These are phyloP conservation scores for Thunnus thynnus DNA, from an alignment of 2,113 vertebrate genomes.

Conservation along the genomic window DNA sequence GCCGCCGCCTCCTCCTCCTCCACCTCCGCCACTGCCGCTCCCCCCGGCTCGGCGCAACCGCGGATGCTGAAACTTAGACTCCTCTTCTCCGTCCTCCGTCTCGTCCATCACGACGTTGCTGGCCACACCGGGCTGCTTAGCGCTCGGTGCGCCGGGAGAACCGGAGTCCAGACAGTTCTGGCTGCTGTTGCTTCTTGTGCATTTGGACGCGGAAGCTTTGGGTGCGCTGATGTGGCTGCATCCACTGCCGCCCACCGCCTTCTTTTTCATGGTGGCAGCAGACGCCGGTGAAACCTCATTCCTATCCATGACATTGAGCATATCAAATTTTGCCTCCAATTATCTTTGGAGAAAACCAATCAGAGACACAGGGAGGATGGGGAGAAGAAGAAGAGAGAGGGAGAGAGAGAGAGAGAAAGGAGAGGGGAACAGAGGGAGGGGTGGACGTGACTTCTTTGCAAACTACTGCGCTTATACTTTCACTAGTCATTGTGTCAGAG, in stretches of 20 bases:
- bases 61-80: conserved; percentile 82
- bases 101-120: conserved; percentile 81
- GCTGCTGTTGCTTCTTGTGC: conserved; percentile 64
- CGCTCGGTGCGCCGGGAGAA: conserved; percentile 44
- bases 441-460: conserved; percentile 83
- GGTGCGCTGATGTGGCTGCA: conserved; percentile 66
- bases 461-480: conserved; percentile 77
- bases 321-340: conserved; percentile 81
- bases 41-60: conserved; percentile 82
- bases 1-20: conserved; percentile 77
- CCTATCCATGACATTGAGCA: conserved; percentile 84
- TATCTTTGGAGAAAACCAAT: conserved; percentile 79
- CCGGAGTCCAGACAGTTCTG: conserved; percentile 74
- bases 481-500: conserved; percentile 59
- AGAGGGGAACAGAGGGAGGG: conserved; percentile 61
- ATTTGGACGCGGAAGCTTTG: conserved; percentile 64
- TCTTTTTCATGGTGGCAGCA: conserved; percentile 77
- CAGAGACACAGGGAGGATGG: conserved; percentile 57
- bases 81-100: conserved; percentile 83
- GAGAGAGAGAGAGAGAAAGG: conserved; percentile 45
- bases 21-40: conserved; percentile 76
- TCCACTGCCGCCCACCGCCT: conserved; percentile 69
- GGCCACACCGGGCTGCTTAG: conserved; percentile 61
- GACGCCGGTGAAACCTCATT: conserved; percentile 79
- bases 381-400: conserved; percentile 38